Conservation (phyloP, 2,888 invertebrate species). For the Oligia latruncula region DNA sequence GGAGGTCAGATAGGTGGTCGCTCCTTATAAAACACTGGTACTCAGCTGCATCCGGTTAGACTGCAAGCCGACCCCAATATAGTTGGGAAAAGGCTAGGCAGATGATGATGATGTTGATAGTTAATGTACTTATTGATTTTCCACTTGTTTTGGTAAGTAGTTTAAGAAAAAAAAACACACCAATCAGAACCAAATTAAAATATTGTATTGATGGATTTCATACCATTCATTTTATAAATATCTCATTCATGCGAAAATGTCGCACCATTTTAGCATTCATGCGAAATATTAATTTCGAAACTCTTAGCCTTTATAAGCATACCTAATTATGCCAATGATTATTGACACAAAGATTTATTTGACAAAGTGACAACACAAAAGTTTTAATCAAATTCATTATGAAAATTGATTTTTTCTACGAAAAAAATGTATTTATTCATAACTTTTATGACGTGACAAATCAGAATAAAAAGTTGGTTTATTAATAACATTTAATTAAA, state of each 20-base stretch:
- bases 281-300: conserved; percentile 14
- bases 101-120: neutral
- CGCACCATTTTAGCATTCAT: neutral
- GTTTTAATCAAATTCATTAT: conserved; percentile 30
- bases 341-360: conserved; percentile 23
- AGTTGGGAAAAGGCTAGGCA: neutral
- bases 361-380: conserved; percentile 30
- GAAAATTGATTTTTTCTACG: conserved; percentile 10
- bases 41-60: too few relatives aligned
- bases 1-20: too few relatives aligned
- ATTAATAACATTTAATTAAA: neutral
- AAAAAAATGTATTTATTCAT: conserved; percentile 27
- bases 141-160: too few relatives aligned
- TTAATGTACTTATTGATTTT: too few relatives aligned
- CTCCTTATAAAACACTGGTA: too few relatives aligned
- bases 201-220: too few relatives aligned
- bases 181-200: too few relatives aligned
- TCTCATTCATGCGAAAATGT: neutral
- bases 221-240: neutral
- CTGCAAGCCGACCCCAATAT: too few relatives aligned
- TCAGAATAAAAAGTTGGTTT: neutral
- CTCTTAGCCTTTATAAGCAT: conserved; percentile 25
- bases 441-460: neutral
- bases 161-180: too few relatives aligned
- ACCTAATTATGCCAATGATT: conserved; percentile 22